These are phyloP conservation scores for Champsocephalus gunnari DNA, from an alignment of 2,797 vertebrate genomes.

Conservation along the genomic window DNA sequence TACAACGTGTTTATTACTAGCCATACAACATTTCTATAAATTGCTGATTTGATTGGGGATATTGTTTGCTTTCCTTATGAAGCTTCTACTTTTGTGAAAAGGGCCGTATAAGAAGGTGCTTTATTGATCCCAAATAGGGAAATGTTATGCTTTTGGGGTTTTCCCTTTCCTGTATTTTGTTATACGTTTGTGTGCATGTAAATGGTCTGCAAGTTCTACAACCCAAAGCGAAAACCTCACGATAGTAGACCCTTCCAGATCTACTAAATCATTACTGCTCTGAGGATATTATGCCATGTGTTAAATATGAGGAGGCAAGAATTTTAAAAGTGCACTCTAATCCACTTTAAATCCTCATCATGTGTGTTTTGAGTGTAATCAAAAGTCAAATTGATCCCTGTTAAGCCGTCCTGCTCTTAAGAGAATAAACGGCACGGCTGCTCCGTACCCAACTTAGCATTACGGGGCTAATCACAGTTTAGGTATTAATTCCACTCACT, in stretches of 20 bases:
- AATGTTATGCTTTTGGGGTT: too few species aligned
- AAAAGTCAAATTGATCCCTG: conserved; percentile 22
- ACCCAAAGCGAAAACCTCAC: too few species aligned
- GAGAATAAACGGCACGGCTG: not conserved
- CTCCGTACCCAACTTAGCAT: conserved; percentile 1
- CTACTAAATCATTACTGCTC: not conserved
- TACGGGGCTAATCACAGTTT: conserved; percentile 4
- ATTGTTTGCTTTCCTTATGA: not conserved
- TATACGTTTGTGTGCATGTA: too few species aligned
- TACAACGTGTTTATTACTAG: not conserved
- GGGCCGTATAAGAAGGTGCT: too few species aligned
- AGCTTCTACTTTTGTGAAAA: not conserved
- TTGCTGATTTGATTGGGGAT: not conserved
- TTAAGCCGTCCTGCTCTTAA: conserved; percentile 17
- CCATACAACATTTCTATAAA: not conserved
- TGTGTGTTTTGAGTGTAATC: conserved; percentile 31
- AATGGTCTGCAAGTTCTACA: too few species aligned
- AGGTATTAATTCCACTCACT: conserved; percentile 1
- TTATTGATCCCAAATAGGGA: too few species aligned
- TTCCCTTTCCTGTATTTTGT: too few species aligned
- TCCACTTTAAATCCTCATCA: conserved; percentile 26
- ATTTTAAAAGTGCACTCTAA: conserved; percentile 15
- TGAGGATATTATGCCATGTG: not conserved
- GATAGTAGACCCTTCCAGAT: not conserved
- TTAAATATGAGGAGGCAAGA: conserved; percentile 11